phyloP scores from a whole-genome alignment of 2,113 vertebrate species.

The Epinephelus cyanopodus region DNA sequence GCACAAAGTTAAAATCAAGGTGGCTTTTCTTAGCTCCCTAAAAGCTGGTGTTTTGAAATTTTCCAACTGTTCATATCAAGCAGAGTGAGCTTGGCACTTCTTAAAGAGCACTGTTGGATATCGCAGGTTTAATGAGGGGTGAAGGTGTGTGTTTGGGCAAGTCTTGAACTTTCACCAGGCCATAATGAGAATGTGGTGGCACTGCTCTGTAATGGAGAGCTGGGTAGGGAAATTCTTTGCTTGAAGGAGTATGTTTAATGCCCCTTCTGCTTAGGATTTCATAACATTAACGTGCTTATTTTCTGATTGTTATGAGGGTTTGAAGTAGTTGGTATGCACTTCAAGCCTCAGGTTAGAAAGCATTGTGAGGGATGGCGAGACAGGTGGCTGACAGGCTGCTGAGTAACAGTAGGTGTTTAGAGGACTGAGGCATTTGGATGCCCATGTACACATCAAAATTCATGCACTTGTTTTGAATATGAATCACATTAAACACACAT shows the following conservation, averaged over 20 bases:
- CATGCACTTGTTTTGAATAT: slow-evolving; percentile 21
- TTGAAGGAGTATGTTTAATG: slow-evolving; percentile 1
- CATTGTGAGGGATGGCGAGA: slow-evolving; percentile 2
- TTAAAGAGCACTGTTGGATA: neutral
- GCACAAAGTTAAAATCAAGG: neutral
- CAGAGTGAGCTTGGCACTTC: slow-evolving; percentile 3
- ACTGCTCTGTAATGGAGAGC: too few species aligned
- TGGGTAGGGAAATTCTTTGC: neutral
- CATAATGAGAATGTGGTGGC: slow-evolving; percentile 1
- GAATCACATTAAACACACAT: neutral
- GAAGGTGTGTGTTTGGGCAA: neutral
- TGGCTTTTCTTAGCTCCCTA: neutral
- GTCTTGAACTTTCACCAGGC: slow-evolving; percentile 11
- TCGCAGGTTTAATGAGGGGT: slow-evolving; percentile 2
- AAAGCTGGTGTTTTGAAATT: neutral
- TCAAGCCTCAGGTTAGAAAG: slow-evolving; percentile 3
- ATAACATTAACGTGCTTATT: neutral
- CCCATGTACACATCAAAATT: slow-evolving; percentile 7
- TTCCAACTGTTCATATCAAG: slow-evolving; percentile 2
- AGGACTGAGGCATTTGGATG: neutral
- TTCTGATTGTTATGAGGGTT: neutral
- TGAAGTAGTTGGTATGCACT: slow-evolving; percentile 18
- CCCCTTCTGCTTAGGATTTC: neutral
- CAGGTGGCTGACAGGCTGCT: slow-evolving; percentile 11
- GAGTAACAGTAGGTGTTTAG: slow-evolving; percentile 2